Conservation (phyloP, 2,113 vertebrate species). For the Leucoraja erinaceus region DNA sequence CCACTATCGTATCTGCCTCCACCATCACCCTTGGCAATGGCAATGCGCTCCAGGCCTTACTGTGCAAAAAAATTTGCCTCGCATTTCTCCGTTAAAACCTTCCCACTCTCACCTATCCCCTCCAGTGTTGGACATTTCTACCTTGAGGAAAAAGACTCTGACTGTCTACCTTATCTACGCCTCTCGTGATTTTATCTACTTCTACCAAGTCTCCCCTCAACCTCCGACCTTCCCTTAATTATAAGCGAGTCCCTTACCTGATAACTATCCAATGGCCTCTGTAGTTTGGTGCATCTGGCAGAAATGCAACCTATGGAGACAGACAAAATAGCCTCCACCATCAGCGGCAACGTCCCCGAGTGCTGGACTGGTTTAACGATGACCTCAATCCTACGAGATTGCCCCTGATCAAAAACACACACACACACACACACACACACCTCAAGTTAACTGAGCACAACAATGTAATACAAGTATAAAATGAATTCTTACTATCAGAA, state of each 20-base stretch:
- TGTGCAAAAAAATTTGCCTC: too few species aligned
- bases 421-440: too few species aligned
- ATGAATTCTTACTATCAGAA: neutral
- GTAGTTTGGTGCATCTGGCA: conserved; percentile 81
- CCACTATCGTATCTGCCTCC: too few species aligned
- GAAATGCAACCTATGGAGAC: conserved; percentile 87
- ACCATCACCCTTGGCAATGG: too few species aligned
- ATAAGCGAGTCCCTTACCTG: conserved; percentile 63
- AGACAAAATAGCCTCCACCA: conserved; percentile 85
- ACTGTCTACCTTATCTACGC: too few species aligned
- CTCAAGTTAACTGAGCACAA: neutral
- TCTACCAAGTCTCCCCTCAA: too few species aligned
- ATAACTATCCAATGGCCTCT: conserved; percentile 91
- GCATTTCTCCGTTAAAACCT: too few species aligned
- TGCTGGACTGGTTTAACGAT: conserved; percentile 83
- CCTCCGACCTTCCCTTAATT: neutral
- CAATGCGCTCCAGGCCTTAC: too few species aligned
- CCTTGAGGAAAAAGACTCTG: too few species aligned
- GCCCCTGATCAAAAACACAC: conserved; percentile 65
- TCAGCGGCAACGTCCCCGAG: conserved; percentile 84
- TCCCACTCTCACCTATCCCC: too few species aligned
- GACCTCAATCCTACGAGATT: conserved; percentile 88
- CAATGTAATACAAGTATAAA: neutral
- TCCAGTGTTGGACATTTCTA: too few species aligned
- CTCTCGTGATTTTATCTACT: too few species aligned